Evolutionary conservation across 2,113 vertebrate species (phyloP), one percentile per base, ranked within the genome.

Genomic region (Lipophrys pholis): DNA sequence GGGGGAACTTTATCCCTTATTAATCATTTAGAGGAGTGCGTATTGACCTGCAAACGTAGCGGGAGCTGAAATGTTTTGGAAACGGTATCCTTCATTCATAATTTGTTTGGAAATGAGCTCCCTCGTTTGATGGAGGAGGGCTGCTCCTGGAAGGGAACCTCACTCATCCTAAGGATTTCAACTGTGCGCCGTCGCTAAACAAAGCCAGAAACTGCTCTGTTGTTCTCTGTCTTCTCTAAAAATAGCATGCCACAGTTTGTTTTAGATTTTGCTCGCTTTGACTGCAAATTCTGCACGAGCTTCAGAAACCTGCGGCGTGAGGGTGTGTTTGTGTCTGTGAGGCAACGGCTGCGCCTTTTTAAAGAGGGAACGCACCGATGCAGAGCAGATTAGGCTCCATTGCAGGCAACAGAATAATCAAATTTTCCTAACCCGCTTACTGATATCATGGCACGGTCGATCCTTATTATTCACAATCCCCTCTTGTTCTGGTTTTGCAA

Each of bases 361-460:
- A 59, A 12, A 7, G 48, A 63, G 57, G 74, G 40, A 84, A 73
- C 76, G 73, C 48, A 40, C 38, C 81, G 87, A 84, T 85, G 63
- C 68, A 68, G 61, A 84, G 76, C 72, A 90, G 84, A 87, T 87
- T 86, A 84, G 46, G 56, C 81, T 88, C 79, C 86, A 85, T 59
- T 73, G 76, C 80, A 79, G 70, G 83, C 73, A 45, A 12, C 59
- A 80, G 72, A 90, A 75, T 90, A 90, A 89, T 91, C 85, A 79
- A 81, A 92, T 91, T 89, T 88, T 84, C 73, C 63, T 79, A 90
- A 91, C 89, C 80, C 41, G 60, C 84, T 91, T 87, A 90, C 67
- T 80, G 78, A 86, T 84, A 89, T 83, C 82, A 87, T 76, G 60
- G 69, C 38, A 73, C 6, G 11, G 76, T 74, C 80, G 63, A 80